phyloP scores from a whole-genome alignment of 2,888 invertebrate genomes.

The Notodonta ziczac region DNA sequence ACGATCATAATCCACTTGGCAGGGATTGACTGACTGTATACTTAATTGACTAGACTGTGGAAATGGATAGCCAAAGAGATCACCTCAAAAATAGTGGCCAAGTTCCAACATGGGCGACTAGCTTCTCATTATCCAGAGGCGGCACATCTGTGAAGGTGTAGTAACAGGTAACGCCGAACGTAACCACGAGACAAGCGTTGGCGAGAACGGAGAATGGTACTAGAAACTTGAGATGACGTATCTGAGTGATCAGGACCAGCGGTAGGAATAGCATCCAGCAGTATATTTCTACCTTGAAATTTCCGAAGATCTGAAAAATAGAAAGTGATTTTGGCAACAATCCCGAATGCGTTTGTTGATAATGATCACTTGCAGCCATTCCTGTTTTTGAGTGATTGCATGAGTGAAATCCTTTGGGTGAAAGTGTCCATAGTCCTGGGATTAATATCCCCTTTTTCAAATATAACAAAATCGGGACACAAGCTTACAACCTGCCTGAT shows the following conservation, averaged over 20 bases:
- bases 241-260: conserved; percentile 87
- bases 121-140: conserved; percentile 52
- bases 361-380: too few relatives aligned
- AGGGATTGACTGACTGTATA: too few relatives aligned
- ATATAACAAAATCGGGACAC: too few relatives aligned
- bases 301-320: conserved; percentile 82
- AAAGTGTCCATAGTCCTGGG: too few relatives aligned
- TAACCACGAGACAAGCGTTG: conserved; percentile 90
- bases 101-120: conserved; percentile 73
- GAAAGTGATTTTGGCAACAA: too few relatives aligned
- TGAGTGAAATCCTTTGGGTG: too few relatives aligned
- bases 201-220: conserved; percentile 96
- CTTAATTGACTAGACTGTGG: too few relatives aligned
- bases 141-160: conserved; percentile 87
- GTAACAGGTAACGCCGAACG: conserved; percentile 92
- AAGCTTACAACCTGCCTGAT: too few relatives aligned
- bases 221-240: conserved; percentile 90
- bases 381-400: too few relatives aligned
- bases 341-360: too few relatives aligned
- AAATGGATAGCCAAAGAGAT: not conserved
- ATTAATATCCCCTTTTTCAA: too few relatives aligned
- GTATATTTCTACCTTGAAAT: conserved; percentile 84
- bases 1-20: too few relatives aligned
- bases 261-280: conserved; percentile 88
- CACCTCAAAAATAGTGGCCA: conserved; percentile 94